Percentiles rank a stretch among this genome's conserved stretches.
Conservation (phyloP, 2,797 vertebrate species). For the Bucorvus abyssinicus region DNA sequence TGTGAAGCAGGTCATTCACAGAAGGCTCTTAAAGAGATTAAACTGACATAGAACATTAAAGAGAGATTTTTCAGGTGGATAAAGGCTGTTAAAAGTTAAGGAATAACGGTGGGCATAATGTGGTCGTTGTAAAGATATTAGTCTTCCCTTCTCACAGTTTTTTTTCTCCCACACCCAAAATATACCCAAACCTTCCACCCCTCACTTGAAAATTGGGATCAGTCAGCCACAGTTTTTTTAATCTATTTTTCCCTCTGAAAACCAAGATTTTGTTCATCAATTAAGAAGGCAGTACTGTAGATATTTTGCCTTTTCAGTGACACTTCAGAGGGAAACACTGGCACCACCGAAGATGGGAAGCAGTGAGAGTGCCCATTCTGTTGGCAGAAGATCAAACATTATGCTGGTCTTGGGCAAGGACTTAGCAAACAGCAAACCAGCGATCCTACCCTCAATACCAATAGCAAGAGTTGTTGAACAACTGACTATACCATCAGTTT, state of each 20-base stretch:
- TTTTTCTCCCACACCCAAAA: neutral
- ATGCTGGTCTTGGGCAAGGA: neutral
- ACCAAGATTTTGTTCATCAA: neutral
- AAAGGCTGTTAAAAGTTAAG: neutral
- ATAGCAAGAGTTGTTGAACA: fast-evolving
- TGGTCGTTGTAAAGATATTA: neutral
- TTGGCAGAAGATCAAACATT: neutral
- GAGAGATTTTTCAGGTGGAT: neutral
- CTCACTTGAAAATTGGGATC: neutral
- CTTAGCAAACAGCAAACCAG: neutral
- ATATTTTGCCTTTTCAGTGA: neutral
- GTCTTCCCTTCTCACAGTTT: neutral
- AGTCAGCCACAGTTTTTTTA: neutral
- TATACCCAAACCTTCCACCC: neutral
- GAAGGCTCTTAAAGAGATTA: neutral
- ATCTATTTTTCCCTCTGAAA: neutral
- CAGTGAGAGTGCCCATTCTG: neutral
- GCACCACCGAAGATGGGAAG: neutral
- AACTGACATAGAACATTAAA: neutral
- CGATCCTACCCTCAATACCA: neutral
- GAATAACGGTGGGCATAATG: neutral
- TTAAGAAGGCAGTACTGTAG: neutral
- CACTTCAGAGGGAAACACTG: neutral
- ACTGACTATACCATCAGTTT: neutral
- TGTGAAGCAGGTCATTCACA: neutral